Evolutionary conservation across 2,113 vertebrate genomes (phyloP), one percentile per base, ranked within the genome.

Genomic region (Calypte anna): DNA sequence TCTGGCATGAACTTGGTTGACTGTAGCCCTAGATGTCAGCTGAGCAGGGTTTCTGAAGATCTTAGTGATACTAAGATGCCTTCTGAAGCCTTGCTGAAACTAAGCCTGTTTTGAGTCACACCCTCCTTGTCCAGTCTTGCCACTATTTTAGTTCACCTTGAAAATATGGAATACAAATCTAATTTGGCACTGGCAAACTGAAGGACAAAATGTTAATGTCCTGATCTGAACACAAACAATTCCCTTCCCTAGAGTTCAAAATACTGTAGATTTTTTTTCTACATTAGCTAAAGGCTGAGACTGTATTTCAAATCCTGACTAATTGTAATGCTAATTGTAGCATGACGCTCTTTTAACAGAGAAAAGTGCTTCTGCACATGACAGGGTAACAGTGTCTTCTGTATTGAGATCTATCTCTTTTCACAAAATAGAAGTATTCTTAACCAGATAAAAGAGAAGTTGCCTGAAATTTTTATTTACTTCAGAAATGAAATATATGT

Each of bases 21-120:
- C 83, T 83, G 12, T 58, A 90, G 94, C 64, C 78, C 76, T 86
- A 84, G 69, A 86, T 94, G 80, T 87, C 66, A 92, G 66, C 62
- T 82, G 62, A 91, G 30, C 36, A 84, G 48, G 48, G 40, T 14
- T 94, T 85, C 82, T 90, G 40, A 76, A 90, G 69, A 94, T 93
- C 74, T 89, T 69, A 53, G 21, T 51, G 76, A 91, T 73, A 75
- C 33, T 28, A 36, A 91, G 57, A 89, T 73, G 46, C 28, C 31
- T 92, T 82, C 90, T 93, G 70, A 84, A 94, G 66, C 7, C 40
- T 14, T 92, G 58, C 50, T 88, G 28, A 88, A 96, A 74, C 30
- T 7, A 77, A 33, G 5, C 11, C 15, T 80, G 91, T 86, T 77
- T 80, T 43, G 84, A 88, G 86, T 86, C 76, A 94, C 31, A 64